Base-by-base conservation (phyloP, 2,797 vertebrate species). In the Phrynocephalus guinanensis region DNA sequence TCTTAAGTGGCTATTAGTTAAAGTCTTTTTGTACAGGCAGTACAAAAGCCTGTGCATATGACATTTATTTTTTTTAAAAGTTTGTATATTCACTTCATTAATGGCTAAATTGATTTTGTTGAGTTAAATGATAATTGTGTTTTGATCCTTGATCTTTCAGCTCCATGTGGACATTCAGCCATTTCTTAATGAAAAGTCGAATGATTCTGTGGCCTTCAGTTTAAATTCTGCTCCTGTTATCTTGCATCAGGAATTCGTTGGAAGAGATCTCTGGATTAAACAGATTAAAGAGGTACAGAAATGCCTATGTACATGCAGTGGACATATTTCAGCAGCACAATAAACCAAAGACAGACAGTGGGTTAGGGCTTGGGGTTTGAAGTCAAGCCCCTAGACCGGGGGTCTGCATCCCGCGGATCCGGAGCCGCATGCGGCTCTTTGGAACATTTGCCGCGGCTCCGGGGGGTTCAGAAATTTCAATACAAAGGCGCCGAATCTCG, bases 91-190 rank as follows among this genome's bases (percentile, higher is more conserved):
- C 20, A 38, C 44, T 71, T 50, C 52, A 8, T 67, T 63, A 52
- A 8, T 70, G 80, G 73, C 72, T 5, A 86, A 63, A 44, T 28
- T 70, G 48, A 24, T 83, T 87, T 13, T 92, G 68, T 0, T 89
- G 28, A 77, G 6, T 77, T 44, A 26, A 88, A 10, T 56, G 9
- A 56, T 56, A 13, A 56, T 56, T 10, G 13, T 85, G 2, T 84
- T 94, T 78, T 87, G 63, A 85, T 71, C 7, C 89, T 16, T 5
- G 92, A 30, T 92, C 90, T 95, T 96, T 90, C 93, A 99, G 99
- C 96, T 99, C 67, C 98, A 99, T 97, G 98, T 97, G 4, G 99
- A 99, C 95, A 97, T 99, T 88, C 98, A 98, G 95, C 98, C 98
- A 0, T 99, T 99, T 95, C 85, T 98, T 95, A 98, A 97, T 96